These are phyloP conservation scores for Neopipo cinnamomea DNA, from an alignment of 2,113 vertebrate genomes.

Conservation along the genomic window DNA sequence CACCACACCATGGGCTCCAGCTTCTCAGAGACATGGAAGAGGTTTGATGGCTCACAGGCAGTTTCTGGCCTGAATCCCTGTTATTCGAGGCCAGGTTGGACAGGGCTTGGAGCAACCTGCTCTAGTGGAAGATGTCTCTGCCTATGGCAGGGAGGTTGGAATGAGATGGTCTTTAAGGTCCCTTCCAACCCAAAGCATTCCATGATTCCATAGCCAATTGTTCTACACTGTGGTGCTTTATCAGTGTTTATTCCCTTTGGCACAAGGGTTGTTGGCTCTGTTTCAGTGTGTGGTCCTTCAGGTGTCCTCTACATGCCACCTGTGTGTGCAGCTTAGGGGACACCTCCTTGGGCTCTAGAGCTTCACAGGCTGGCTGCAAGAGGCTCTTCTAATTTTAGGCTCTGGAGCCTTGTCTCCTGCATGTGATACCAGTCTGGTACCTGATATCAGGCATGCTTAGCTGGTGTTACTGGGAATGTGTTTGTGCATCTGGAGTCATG, in stretches of 20 bases:
- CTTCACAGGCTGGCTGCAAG: neutral
- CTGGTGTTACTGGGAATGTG: neutral
- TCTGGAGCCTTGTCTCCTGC: neutral
- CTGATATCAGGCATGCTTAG: accelerated
- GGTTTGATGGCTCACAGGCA: neutral
- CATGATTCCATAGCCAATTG: neutral
- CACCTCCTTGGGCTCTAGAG: neutral
- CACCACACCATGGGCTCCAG: accelerated
- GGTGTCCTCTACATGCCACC: neutral
- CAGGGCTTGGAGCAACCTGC: neutral
- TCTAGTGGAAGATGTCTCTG: neutral
- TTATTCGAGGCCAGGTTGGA: neutral
- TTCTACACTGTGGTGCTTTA: neutral
- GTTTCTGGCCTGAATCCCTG: neutral
- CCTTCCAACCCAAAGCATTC: neutral
- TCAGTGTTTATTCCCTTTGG: neutral
- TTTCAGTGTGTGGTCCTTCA: neutral
- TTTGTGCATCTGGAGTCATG: neutral
- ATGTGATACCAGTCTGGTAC: neutral
- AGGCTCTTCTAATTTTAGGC: neutral
- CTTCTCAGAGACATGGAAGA: neutral
- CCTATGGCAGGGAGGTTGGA: neutral
- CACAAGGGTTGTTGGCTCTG: neutral
- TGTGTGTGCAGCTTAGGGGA: neutral
- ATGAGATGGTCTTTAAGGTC: neutral